These are phyloP conservation scores for Psittacula echo DNA, from an alignment of 2,797 vertebrate genomes.

Conservation along the genomic window DNA sequence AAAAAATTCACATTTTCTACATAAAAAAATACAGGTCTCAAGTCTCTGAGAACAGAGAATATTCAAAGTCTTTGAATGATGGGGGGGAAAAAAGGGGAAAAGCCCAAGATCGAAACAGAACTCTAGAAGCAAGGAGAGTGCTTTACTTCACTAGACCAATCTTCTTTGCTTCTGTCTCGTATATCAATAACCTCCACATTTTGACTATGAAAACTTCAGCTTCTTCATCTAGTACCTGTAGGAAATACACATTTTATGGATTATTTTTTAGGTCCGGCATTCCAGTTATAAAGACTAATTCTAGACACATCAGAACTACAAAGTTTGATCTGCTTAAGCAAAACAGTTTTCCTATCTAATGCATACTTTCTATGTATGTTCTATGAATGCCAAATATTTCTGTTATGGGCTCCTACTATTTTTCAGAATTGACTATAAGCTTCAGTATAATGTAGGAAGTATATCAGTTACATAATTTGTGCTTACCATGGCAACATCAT, in stretches of 20 bases:
- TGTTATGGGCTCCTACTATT: background rate
- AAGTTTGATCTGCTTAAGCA: background rate
- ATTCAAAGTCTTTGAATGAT: slow-evolving; percentile 74
- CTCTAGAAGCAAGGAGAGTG: slow-evolving; percentile 70
- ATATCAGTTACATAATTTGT: background rate
- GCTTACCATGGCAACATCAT: slow-evolving; percentile 99
- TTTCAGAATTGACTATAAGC: background rate
- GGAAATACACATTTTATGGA: background rate
- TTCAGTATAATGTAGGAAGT: background rate
- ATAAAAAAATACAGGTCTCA: slow-evolving; percentile 84
- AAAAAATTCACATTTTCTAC: slow-evolving; percentile 84
- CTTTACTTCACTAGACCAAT: slow-evolving; percentile 97
- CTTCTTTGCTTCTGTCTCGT: slow-evolving; percentile 99
- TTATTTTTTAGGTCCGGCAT: slow-evolving; percentile 19
- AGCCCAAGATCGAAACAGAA: slow-evolving; percentile 74
- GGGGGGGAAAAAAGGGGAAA: background rate
- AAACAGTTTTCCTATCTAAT: background rate
- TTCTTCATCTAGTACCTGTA: slow-evolving; percentile 97
- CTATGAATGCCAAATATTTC: background rate
- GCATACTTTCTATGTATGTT: background rate
- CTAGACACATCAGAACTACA: background rate
- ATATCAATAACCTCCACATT: slow-evolving; percentile 99
- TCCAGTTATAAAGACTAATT: background rate
- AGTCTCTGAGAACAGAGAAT: slow-evolving; percentile 81
- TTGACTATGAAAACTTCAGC: slow-evolving; percentile 99